Percentiles rank a stretch among this genome's conserved stretches.
Conservation (phyloP, 2,888 invertebrate genomes). For the Eueremaeus valkanovi region DNA sequence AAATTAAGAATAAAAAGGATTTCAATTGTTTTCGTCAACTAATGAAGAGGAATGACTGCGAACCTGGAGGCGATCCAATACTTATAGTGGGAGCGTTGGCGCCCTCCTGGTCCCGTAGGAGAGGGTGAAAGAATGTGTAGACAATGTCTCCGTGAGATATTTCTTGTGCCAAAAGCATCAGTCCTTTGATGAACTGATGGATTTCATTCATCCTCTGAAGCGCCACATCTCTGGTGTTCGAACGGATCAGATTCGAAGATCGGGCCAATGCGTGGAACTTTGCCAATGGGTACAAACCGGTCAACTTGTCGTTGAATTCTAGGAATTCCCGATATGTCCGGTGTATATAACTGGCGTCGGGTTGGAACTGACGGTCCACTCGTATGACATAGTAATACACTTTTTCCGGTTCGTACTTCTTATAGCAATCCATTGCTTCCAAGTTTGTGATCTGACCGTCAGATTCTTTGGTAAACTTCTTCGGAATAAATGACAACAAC, state of each 20-base stretch:
- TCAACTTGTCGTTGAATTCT: slow-evolving; percentile 91
- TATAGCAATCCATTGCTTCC: slow-evolving; percentile 82
- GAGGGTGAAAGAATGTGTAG: slow-evolving; percentile 97
- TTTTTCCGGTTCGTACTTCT: slow-evolving; percentile 85
- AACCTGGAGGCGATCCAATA: slow-evolving; percentile 10
- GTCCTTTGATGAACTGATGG: slow-evolving; percentile 75
- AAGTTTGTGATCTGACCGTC: slow-evolving; percentile 84
- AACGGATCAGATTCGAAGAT: slow-evolving; percentile 62
- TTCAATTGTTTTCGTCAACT: no score
- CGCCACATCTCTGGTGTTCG: slow-evolving; percentile 91
- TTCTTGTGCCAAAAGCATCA: slow-evolving; percentile 84
- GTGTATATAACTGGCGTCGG: slow-evolving; percentile 81
- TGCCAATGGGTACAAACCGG: slow-evolving; percentile 82
- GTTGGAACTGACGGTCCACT: slow-evolving; percentile 75
- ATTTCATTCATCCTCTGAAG: slow-evolving; percentile 85
- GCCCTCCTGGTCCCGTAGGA: slow-evolving; percentile 73
- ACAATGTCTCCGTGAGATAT: slow-evolving; percentile 89
- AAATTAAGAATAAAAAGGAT: no score
- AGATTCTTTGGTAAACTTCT: slow-evolving; percentile 72
- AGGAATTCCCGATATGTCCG: slow-evolving; percentile 95
- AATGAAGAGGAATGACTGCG: no score
- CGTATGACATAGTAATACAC: slow-evolving; percentile 85
- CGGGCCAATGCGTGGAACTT: slow-evolving; percentile 58
- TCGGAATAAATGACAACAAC: slow-evolving; percentile 85
- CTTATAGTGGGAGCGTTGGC: not conserved